Percentiles rank a stretch among this genome's conserved stretches.
Conservation (phyloP, 2,888 invertebrate species). For the Stenichneumon culpator region DNA sequence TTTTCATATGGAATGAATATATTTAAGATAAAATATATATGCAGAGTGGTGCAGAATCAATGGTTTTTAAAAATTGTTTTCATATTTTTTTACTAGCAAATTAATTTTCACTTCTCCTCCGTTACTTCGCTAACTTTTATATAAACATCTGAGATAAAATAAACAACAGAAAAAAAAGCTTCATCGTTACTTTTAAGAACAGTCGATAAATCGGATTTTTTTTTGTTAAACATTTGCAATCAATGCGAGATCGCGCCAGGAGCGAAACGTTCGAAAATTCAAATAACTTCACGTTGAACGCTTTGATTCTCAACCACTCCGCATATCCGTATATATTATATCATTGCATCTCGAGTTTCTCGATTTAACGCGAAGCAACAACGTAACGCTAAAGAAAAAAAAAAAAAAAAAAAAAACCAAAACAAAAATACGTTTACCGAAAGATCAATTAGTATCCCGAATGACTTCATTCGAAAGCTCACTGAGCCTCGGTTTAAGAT, state of each 20-base stretch:
- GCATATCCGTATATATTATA: conserved; percentile 75
- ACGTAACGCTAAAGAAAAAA: conserved; percentile 67
- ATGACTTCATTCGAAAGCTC: conserved; percentile 70
- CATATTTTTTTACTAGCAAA: not conserved
- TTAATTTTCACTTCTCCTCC: not conserved
- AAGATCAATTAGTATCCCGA: conserved; percentile 66
- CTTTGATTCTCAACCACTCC: conserved; percentile 33
- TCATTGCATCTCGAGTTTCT: conserved; percentile 77
- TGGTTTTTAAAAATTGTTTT: conserved; percentile 37
- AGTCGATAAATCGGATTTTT: not conserved
- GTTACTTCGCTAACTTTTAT: not conserved
- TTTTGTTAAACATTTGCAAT: not conserved
- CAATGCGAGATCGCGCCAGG: not conserved
- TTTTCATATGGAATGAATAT: conserved; percentile 83
- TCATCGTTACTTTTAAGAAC: not conserved
- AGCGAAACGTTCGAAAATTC: not conserved
- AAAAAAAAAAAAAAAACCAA: conserved; percentile 66
- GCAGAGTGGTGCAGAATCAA: conserved; percentile 66
- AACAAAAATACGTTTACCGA: conserved; percentile 49
- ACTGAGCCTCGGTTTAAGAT: conserved; percentile 45
- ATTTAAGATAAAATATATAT: conserved; percentile 81
- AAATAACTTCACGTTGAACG: not conserved
- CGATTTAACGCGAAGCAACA: conserved; percentile 71
- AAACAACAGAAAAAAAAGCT: not conserved
- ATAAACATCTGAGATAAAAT: too few relatives aligned